These are phyloP conservation scores for Epinotia brunnichana DNA, from an alignment of 2,888 invertebrate genomes.

Conservation along the genomic window DNA sequence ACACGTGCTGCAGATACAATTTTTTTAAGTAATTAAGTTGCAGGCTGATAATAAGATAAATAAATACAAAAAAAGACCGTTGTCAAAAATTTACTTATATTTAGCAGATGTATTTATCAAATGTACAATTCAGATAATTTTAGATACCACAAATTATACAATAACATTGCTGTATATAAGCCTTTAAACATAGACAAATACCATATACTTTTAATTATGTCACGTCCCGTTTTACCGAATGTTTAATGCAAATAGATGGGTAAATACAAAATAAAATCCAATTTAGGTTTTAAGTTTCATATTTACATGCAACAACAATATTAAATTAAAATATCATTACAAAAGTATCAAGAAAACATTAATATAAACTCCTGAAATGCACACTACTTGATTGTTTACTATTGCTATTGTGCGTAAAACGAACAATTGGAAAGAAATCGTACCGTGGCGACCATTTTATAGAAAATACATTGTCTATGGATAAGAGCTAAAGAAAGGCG, in stretches of 20 bases:
- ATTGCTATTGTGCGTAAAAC: conserved; percentile 50
- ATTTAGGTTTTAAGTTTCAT: not conserved
- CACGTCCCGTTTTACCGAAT: conserved; percentile 1
- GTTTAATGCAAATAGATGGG: not conserved
- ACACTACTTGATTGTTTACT: conserved; percentile 1
- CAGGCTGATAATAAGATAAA: not conserved
- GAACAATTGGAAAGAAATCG: conserved; percentile 59
- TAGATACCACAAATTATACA: not conserved
- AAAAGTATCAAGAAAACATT: not conserved
- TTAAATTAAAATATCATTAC: not conserved
- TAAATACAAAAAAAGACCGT: not conserved
- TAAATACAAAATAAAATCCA: not conserved
- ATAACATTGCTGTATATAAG: not conserved
- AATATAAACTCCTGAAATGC: not conserved
- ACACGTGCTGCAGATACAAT: not conserved
- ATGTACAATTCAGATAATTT: not conserved
- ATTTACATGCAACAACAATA: not conserved
- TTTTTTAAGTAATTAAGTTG: not conserved
- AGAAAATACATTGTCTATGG: conserved; percentile 76
- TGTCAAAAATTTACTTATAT: not conserved
- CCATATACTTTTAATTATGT: not conserved
- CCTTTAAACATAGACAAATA: conserved; percentile 13
- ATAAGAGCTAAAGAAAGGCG: conserved; percentile 79
- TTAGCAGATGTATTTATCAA: not conserved
- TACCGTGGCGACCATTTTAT: conserved; percentile 81